These are phyloP conservation scores for Polydrusus tereticollis DNA, from an alignment of 2,888 invertebrate species.

Conservation along the genomic window DNA sequence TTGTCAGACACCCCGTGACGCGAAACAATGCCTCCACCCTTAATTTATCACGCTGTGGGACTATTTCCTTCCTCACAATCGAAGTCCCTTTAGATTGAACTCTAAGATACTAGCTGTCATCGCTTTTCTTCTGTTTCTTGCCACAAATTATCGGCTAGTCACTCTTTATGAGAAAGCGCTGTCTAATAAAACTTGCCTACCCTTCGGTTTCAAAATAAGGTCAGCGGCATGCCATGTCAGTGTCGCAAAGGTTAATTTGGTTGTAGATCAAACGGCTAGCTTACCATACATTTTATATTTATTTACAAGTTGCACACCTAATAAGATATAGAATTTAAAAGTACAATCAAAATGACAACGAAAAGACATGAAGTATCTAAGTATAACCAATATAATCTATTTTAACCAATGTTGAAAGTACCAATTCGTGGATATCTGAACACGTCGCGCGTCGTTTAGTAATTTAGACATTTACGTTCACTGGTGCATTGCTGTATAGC, in stretches of 20 bases:
- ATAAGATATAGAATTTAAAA: too few species aligned
- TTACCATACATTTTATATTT: too few species aligned
- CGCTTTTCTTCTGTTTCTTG: constrained; percentile 36
- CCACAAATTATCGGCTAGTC: constrained; percentile 37
- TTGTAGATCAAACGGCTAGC: too few species aligned
- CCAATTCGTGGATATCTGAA: too few species aligned
- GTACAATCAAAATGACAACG: too few species aligned
- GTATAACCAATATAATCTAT: too few species aligned
- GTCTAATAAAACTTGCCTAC: constrained; percentile 21
- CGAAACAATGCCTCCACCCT: constrained; percentile 66
- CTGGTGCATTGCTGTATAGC: too few species aligned
- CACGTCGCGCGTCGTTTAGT: too few species aligned
- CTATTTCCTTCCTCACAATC: constrained; percentile 65
- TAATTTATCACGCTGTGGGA: constrained; percentile 67
- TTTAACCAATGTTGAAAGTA: too few species aligned
- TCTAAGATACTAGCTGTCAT: constrained; percentile 54
- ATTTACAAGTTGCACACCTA: too few species aligned
- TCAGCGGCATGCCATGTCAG: neutral
- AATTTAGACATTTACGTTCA: too few species aligned
- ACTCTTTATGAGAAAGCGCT: constrained; percentile 30
- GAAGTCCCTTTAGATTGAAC: constrained; percentile 65
- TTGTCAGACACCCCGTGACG: constrained; percentile 64
- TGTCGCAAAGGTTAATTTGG: neutral
- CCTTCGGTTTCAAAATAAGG: constrained; percentile 1
- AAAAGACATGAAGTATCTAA: too few species aligned